phyloP scores from a whole-genome alignment of 2,888 invertebrate species.

The Byasa hedistus region DNA sequence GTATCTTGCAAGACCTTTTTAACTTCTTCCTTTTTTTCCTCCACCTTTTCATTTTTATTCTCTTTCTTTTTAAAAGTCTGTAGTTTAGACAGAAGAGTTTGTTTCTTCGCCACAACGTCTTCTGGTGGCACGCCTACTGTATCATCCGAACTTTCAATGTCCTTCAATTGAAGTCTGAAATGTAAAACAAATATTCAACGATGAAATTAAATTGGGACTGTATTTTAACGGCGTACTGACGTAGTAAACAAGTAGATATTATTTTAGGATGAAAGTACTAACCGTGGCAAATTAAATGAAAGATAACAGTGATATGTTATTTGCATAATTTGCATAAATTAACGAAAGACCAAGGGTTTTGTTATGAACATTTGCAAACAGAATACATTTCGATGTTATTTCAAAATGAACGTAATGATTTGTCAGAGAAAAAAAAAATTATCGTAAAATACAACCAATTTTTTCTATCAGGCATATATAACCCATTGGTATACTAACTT shows the following conservation, averaged over 20 bases:
- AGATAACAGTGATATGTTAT: conserved; percentile 15
- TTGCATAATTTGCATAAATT: conserved; percentile 18
- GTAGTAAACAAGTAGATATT: conserved; percentile 14
- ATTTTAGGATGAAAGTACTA: conserved; percentile 20
- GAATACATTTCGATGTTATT: background rate
- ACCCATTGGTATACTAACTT: conserved; percentile 63
- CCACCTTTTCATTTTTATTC: conserved; percentile 33
- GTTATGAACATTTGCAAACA: conserved; percentile 6
- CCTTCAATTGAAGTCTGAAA: conserved; percentile 60
- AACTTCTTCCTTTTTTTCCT: conserved; percentile 27
- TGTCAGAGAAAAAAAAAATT: background rate
- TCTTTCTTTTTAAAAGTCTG: conserved; percentile 65
- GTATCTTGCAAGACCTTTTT: conserved; percentile 12
- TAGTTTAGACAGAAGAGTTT: conserved; percentile 62
- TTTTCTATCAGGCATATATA: background rate
- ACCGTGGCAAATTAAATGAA: conserved; percentile 22
- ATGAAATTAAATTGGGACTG: background rate
- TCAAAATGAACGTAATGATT: background rate
- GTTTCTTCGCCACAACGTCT: conserved; percentile 68
- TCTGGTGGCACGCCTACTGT: conserved; percentile 55
- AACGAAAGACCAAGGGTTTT: conserved; percentile 4
- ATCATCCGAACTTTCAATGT: conserved; percentile 53
- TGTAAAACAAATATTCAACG: conserved; percentile 10
- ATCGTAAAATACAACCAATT: background rate
- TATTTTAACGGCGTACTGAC: conserved; percentile 3